Percentiles rank a stretch among this genome's conserved stretches.
These are phyloP conservation scores for Drosophila imparisetae DNA, from an alignment of 2,888 invertebrate species.

Conservation along the genomic window DNA sequence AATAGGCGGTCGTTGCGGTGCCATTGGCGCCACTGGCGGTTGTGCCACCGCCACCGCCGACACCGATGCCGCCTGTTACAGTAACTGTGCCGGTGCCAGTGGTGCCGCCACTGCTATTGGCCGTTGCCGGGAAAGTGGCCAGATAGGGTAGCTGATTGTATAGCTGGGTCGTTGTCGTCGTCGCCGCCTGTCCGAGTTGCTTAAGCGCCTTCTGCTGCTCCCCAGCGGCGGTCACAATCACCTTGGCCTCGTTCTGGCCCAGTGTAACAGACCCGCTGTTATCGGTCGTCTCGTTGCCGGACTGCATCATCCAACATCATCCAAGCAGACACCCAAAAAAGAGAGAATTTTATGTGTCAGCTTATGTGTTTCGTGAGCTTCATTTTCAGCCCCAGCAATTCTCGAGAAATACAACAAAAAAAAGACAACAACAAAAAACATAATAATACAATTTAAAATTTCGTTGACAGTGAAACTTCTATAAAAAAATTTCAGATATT, in stretches of 20 bases:
- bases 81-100: conserved; percentile 66
- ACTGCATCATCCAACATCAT: conserved; percentile 38
- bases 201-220: conserved; percentile 78
- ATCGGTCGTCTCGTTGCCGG: conserved; percentile 67
- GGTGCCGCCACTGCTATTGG: conserved; percentile 41
- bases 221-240: conserved; percentile 72
- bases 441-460: background rate
- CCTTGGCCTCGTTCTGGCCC: conserved; percentile 79
- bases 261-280: conserved; percentile 81
- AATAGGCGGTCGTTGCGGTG: conserved; percentile 78
- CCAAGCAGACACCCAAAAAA: conserved; percentile 5
- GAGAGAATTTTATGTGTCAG: background rate
- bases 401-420: background rate
- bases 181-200: conserved; percentile 67
- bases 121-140: conserved; percentile 81
- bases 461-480: background rate
- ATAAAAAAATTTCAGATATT: background rate
- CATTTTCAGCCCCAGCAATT: background rate
- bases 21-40: conserved; percentile 22
- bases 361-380: conserved; percentile 13
- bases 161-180: conserved; percentile 70
- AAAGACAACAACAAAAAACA: background rate
- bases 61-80: conserved; percentile 57
- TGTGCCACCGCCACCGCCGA: conserved; percentile 31
- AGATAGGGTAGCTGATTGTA: conserved; percentile 84